These are phyloP conservation scores for Pogonus chalceus DNA, from an alignment of 1,140 invertebrate species.

Conservation along the genomic window DNA sequence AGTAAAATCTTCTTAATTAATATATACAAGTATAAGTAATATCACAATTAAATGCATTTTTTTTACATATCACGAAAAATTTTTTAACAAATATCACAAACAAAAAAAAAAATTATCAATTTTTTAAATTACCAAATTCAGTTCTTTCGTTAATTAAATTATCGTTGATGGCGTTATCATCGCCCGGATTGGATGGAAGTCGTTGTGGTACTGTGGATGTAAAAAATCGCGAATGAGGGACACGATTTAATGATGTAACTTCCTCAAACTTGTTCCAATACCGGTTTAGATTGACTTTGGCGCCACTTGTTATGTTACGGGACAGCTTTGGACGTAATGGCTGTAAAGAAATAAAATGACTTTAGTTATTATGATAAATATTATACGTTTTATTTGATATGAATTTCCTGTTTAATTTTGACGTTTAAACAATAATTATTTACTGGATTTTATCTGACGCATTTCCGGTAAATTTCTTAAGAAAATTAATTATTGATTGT, in stretches of 20 bases:
- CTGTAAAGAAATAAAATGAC: constrained; percentile 34
- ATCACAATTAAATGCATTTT: constrained; percentile 2
- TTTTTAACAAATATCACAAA: constrained; percentile 9
- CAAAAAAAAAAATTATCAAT: constrained; percentile 4
- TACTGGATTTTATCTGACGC: too few species aligned
- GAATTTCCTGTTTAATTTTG: too few species aligned
- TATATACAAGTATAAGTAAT: constrained; percentile 5
- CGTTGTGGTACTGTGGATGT: constrained; percentile 34
- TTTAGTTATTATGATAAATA: too few species aligned
- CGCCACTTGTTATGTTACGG: constrained; percentile 37
- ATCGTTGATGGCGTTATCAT: constrained; percentile 38
- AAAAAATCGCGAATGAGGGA: constrained; percentile 32
- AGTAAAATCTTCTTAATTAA: not conserved
- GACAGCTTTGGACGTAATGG: constrained; percentile 40
- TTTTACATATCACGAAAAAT: constrained; percentile 7
- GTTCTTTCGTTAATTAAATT: constrained; percentile 44
- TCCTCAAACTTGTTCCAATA: constrained; percentile 47
- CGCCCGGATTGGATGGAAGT: constrained; percentile 31
- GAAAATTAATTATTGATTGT: too few species aligned
- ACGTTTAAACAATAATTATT: too few species aligned
- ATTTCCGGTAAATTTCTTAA: too few species aligned
- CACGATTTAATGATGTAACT: constrained; percentile 38
- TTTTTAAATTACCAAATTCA: constrained; percentile 25
- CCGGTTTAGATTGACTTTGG: constrained; percentile 45
- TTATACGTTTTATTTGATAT: too few species aligned